A percentile compares a stretch with the other conserved stretches of the same genome.
phyloP scores from a whole-genome alignment of 2,113 vertebrate species.

The Oriolus oriolus region DNA sequence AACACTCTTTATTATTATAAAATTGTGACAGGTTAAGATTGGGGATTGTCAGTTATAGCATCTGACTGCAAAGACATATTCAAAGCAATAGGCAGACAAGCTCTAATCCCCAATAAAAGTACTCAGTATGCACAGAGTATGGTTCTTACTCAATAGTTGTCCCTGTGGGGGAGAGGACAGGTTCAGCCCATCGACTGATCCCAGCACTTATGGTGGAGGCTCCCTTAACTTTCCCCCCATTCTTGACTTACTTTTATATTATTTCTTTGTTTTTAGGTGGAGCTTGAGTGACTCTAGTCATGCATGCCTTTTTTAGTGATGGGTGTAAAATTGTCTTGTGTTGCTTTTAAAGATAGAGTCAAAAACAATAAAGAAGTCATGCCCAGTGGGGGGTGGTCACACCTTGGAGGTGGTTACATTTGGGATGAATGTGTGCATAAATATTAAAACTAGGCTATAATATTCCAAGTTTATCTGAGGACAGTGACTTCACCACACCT shows the following conservation, averaged over 20 bases:
- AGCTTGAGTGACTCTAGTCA: not conserved
- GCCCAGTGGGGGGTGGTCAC: not conserved
- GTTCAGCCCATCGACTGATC: not conserved
- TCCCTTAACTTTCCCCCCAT: not conserved
- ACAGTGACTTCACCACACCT: not conserved
- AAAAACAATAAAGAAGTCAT: not conserved
- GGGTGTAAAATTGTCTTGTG: not conserved
- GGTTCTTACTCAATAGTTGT: not conserved
- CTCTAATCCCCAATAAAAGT: not conserved
- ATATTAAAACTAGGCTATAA: not conserved
- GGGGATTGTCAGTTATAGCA: not conserved
- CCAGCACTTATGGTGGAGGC: not conserved
- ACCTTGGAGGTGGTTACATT: not conserved
- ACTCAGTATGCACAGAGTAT: not conserved
- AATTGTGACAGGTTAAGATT: not conserved
- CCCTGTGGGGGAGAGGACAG: not conserved
- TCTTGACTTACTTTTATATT: not conserved
- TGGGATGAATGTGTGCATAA: not conserved
- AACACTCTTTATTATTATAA: not conserved
- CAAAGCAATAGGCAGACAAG: not conserved
- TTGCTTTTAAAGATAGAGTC: rapidly evolving
- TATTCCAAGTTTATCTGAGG: not conserved
- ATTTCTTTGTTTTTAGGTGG: not conserved
- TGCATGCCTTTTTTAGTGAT: not conserved
- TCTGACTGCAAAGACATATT: not conserved